Percentiles rank a stretch among this genome's conserved stretches.
Evolutionary conservation across 2,113 vertebrate species (phyloP).

Genomic region (Nannobrachium achirus): DNA sequence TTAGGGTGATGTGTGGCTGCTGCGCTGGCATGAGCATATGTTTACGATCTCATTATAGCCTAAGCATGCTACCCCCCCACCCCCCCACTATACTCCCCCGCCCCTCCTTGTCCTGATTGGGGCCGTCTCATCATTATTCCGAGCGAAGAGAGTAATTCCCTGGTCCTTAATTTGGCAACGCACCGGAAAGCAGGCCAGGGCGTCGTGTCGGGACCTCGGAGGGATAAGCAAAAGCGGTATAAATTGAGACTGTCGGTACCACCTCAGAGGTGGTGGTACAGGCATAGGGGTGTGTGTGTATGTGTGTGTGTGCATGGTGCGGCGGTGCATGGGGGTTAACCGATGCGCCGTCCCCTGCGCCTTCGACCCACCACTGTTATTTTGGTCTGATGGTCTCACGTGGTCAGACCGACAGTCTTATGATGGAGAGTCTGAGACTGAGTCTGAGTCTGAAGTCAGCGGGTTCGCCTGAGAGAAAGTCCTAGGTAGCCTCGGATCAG

Average conservation of each 20-base stretch:
- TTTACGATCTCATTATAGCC: constrained; percentile 74
- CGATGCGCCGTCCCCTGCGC: constrained; percentile 13
- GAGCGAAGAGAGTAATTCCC: constrained; percentile 56
- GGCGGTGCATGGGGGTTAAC: not conserved
- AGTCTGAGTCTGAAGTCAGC: too few relatives aligned
- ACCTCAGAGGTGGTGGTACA: constrained; percentile 49
- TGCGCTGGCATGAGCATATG: constrained; percentile 65
- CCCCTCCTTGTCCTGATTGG: constrained; percentile 56
- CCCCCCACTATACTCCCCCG: not conserved
- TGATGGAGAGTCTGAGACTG: too few relatives aligned
- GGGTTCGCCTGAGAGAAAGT: too few relatives aligned
- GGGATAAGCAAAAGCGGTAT: not conserved
- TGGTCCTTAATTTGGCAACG: constrained; percentile 65
- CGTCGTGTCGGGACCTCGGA: constrained; percentile 24
- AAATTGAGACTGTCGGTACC: constrained; percentile 38
- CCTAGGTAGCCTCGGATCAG: too few relatives aligned
- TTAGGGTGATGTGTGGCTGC: constrained; percentile 65
- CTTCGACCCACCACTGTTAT: constrained; percentile 22
- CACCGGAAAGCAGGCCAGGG: constrained; percentile 31
- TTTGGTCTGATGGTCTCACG: too few relatives aligned
- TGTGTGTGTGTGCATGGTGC: not conserved
- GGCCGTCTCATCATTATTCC: constrained; percentile 63
- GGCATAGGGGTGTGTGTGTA: constrained; percentile 9
- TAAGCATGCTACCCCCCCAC: too few relatives aligned
- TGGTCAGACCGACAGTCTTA: too few relatives aligned